Evolutionary conservation across 2,888 invertebrate genomes (phyloP), one percentile per base, ranked within the genome.

Genomic region (Heliconius sara): DNA sequence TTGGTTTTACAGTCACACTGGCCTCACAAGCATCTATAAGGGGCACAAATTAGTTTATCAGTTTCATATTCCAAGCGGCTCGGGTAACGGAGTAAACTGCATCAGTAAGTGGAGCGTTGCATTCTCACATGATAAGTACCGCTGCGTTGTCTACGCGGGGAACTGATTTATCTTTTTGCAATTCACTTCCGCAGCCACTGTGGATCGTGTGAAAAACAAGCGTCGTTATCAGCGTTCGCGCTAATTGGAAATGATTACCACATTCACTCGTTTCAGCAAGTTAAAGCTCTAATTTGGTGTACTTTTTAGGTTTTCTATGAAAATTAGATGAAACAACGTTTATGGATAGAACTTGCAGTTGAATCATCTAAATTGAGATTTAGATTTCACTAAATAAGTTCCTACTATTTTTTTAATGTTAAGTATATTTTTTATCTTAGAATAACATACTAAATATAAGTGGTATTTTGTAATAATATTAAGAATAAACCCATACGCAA

Each of bases 71-170:
- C 82, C 80, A 68, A 80, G 76, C 81, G 82, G 81, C 85, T 92
- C 91, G 86, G 87, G 85, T 90, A 89, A 88, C 85, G 86, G 86
- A 84, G 85, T 88, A 77, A 78, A 81, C 81, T 83, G 87, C 89
- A 90, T 84, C 85, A 84, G 87, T 88, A 93, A 93, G 87, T 92
- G 84, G 93, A 93, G 92, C 94, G 89, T 91, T 91, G 89, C 91
- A 90, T 94, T 94, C 94, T 90, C 94, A 94, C 91, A 91, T 89
- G 88, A 85, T 88, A 89, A 88, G 89, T 89, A 87, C 90, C 88
- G 88, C 88, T 88, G 83, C 82, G 83, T 89, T 91, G 89, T 91
- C 90, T 91, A 89, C 88, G 87, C 87, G 88, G 87, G 81, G 85
- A 89, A 88, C 86, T 84, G 88, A 90, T 88, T 89, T 90, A 90